These are phyloP conservation scores for Choristoneura fumiferana DNA, from an alignment of 1,140 invertebrate genomes.

Conservation along the genomic window DNA sequence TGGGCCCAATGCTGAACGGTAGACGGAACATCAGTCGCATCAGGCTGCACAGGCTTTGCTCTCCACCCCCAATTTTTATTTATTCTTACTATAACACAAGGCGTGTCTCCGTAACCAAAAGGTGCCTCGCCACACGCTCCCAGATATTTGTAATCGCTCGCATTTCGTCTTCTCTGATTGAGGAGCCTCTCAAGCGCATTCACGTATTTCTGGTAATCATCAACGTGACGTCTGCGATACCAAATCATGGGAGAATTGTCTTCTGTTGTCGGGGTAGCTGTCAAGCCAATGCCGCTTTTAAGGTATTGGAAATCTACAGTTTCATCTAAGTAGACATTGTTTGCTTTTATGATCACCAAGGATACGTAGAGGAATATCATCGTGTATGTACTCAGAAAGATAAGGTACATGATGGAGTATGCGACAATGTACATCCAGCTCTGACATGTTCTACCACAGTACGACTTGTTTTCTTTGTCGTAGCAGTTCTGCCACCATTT, in stretches of 20 bases:
- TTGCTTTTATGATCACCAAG: slow-evolving; percentile 38
- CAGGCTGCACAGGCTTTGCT: slow-evolving; percentile 39
- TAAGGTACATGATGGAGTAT: slow-evolving; percentile 59
- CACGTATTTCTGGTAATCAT: slow-evolving; percentile 56
- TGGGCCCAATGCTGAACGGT: slow-evolving; percentile 47
- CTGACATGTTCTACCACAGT: slow-evolving; percentile 45
- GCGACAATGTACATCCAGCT: slow-evolving; percentile 49
- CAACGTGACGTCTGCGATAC: slow-evolving; percentile 38
- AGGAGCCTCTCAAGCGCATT: slow-evolving; percentile 41
- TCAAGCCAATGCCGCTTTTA: slow-evolving; percentile 51
- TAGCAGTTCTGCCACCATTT: slow-evolving; percentile 40
- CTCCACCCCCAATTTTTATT: slow-evolving; percentile 57
- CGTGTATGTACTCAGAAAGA: slow-evolving; percentile 54
- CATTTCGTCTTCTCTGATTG: slow-evolving; percentile 35
- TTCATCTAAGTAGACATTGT: slow-evolving; percentile 28
- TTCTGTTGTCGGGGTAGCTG: slow-evolving; percentile 52
- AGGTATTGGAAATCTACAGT: slow-evolving; percentile 37
- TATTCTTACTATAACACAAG: slow-evolving; percentile 60
- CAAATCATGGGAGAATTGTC: slow-evolving; percentile 50
- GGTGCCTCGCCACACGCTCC: slow-evolving; percentile 55
- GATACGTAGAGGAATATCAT: slow-evolving; percentile 50
- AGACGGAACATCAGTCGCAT: slow-evolving; percentile 34
- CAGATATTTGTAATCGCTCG: slow-evolving; percentile 31
- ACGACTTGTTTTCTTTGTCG: slow-evolving; percentile 42
- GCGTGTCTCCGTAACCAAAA: slow-evolving; percentile 57